Conservation (phyloP, 2,797 vertebrate genomes). For the Pseudocheirus occidentalis region DNA sequence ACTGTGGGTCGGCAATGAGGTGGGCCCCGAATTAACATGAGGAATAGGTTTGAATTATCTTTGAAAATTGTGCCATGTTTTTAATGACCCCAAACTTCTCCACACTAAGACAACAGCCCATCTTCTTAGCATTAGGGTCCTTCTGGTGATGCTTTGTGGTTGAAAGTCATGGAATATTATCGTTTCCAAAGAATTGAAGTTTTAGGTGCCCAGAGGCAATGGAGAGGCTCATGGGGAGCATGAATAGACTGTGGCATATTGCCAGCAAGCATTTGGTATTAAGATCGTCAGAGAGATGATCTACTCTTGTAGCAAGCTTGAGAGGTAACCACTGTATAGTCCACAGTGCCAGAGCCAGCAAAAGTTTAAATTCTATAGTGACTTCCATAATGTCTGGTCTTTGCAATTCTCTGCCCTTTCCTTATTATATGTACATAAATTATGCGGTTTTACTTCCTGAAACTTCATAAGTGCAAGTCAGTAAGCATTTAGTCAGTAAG, state of each 20-base stretch:
- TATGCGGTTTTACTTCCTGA: neutral
- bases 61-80: neutral
- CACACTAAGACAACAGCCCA: neutral
- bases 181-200: neutral
- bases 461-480: slow-evolving; percentile 9
- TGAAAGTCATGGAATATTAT: neutral
- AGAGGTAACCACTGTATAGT: neutral
- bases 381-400: neutral
- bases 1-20: neutral
- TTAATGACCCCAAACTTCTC: neutral
- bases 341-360: neutral
- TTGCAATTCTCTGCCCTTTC: neutral
- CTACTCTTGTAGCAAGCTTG: neutral
- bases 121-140: neutral
- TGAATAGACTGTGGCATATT: neutral
- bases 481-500: neutral
- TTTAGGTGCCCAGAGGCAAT: neutral
- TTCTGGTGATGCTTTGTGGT: neutral
- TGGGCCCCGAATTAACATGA: neutral
- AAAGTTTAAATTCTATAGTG: neutral
- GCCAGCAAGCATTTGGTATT: neutral
- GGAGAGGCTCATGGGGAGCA: neutral
- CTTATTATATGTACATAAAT: neutral
- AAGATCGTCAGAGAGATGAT: neutral
- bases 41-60: neutral